Percentiles rank a stretch among this genome's conserved stretches.
These are phyloP conservation scores for Cepaea nemoralis DNA, from an alignment of 1,140 invertebrate genomes.

Conservation along the genomic window DNA sequence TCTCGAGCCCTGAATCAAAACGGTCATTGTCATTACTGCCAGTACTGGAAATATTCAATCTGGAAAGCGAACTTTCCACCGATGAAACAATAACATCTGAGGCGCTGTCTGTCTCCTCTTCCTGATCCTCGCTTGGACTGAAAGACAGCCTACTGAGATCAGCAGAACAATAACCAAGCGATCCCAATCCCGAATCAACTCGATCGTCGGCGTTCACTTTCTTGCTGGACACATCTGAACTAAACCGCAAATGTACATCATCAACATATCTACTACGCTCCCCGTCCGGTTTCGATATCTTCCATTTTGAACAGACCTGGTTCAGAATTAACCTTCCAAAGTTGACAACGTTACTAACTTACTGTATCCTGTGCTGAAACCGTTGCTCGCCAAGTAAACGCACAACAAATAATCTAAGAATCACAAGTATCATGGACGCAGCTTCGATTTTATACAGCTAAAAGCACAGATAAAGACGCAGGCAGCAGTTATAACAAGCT, in stretches of 20 bases:
- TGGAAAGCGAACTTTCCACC: not conserved
- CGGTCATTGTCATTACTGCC: not conserved
- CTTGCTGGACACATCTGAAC: not conserved
- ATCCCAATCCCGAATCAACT: conserved; percentile 32
- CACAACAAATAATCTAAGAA: not conserved
- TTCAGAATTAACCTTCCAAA: not conserved
- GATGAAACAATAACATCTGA: no score
- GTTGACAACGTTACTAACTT: not conserved
- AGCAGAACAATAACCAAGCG: conserved; percentile 2
- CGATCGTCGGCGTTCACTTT: not conserved
- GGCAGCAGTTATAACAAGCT: not conserved
- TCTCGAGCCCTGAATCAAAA: conserved; percentile 30
- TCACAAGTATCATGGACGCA: not conserved
- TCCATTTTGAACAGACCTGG: not conserved
- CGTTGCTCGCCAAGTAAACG: not conserved
- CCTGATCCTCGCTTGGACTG: not conserved
- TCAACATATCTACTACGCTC: not conserved
- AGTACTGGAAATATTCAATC: not conserved
- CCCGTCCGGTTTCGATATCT: conserved; percentile 18
- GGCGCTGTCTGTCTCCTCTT: not conserved
- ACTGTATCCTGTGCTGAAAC: not conserved
- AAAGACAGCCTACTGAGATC: conserved; percentile 13
- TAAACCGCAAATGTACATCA: not conserved
- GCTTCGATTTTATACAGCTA: not conserved
- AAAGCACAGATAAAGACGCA: no score